Percentiles rank a stretch among this genome's conserved stretches.
Evolutionary conservation across 2,888 invertebrate species (phyloP).

Genomic region (Argyresthia goedartella): DNA sequence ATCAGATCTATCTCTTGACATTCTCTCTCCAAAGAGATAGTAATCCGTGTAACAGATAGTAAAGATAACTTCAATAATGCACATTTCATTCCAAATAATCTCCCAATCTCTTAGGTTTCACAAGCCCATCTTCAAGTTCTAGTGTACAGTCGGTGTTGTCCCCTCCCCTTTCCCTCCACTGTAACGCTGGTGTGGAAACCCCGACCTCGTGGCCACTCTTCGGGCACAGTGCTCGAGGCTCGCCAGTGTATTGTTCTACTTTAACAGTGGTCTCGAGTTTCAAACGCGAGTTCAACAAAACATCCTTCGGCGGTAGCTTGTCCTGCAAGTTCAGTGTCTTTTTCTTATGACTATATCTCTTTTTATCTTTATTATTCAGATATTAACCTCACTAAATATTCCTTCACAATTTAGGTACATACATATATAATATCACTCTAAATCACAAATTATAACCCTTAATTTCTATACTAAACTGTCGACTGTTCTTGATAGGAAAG

Average conservation of each 20-base stretch:
- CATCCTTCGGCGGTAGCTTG: neutral
- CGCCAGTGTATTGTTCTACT: neutral
- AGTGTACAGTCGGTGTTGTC: constrained; percentile 6
- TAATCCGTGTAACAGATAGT: too few relatives aligned
- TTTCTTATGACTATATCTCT: neutral
- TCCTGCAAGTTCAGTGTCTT: constrained; percentile 4
- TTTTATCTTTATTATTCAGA: too few relatives aligned
- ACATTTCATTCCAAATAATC: too few relatives aligned
- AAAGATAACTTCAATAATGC: too few relatives aligned
- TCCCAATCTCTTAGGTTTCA: too few relatives aligned
- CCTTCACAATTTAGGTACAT: constrained; percentile 6
- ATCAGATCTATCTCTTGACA: too few relatives aligned
- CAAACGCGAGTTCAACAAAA: neutral
- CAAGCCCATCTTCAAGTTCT: constrained; percentile 1
- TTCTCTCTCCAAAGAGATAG: too few relatives aligned
- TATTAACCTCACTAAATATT: too few relatives aligned
- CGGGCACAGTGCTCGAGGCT: constrained; percentile 12
- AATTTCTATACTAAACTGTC: constrained; percentile 8
- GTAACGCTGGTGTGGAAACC: constrained; percentile 15
- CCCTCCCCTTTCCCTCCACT: constrained; percentile 13
- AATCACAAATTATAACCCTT: too few relatives aligned
- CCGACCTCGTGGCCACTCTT: constrained; percentile 27
- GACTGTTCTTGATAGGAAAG: constrained; percentile 4
- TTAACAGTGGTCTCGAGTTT: neutral
- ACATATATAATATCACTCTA: constrained; percentile 2